Conservation (phyloP, 2,113 vertebrate genomes). For the Leucopsar rothschildi region DNA sequence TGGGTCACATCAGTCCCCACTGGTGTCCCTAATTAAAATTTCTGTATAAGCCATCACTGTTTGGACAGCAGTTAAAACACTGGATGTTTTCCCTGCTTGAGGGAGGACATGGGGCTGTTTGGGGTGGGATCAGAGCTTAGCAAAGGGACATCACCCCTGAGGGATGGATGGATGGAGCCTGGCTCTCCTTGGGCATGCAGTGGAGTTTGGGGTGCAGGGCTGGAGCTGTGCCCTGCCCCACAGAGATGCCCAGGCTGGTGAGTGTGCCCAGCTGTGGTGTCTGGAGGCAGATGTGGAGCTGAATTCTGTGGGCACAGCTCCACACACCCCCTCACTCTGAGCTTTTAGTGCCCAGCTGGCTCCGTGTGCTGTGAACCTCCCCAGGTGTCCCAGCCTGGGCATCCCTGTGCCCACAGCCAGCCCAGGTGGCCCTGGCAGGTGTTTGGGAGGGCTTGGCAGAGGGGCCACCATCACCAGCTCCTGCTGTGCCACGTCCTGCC, state of each 20-base stretch:
- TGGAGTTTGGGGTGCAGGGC: not conserved
- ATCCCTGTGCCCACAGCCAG: fast-evolving
- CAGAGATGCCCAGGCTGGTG: not conserved
- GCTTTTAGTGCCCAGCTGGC: not conserved
- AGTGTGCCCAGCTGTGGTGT: not conserved
- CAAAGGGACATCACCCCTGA: not conserved
- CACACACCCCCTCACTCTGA: fast-evolving
- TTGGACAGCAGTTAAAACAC: not conserved
- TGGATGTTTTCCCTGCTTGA: not conserved
- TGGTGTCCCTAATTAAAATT: not conserved
- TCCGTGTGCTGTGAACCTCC: not conserved
- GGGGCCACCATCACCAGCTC: not conserved
- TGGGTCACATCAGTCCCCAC: not conserved
- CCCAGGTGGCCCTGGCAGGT: not conserved
- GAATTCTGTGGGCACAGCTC: not conserved
- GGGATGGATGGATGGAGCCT: not conserved
- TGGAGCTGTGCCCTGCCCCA: not conserved
- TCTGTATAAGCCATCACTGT: not conserved
- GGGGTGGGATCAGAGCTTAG: not conserved
- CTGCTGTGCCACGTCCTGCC: not conserved
- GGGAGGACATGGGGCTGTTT: not conserved
- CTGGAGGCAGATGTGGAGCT: not conserved
- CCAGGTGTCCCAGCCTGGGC: not conserved
- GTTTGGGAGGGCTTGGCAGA: not conserved
- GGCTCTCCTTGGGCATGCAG: not conserved